phyloP scores from a whole-genome alignment of 2,888 invertebrate species.

The Apodemia duryi region DNA sequence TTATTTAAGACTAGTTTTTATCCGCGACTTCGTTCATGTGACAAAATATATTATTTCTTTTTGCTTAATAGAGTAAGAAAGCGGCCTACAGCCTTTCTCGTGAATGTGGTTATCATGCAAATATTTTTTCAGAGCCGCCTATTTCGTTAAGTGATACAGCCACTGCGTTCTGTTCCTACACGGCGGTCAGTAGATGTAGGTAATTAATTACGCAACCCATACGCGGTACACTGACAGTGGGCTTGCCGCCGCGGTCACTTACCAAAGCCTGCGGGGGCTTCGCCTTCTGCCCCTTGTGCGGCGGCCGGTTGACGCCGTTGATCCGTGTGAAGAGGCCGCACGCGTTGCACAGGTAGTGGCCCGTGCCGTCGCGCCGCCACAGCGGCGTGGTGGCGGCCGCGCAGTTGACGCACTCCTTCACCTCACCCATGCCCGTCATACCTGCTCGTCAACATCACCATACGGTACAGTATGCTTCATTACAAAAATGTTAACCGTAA shows the following conservation, averaged over 20 bases:
- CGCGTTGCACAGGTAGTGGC: constrained; percentile 99
- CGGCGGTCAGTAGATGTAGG: too few relatives aligned
- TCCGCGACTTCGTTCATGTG: too few relatives aligned
- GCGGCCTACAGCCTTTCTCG: too few relatives aligned
- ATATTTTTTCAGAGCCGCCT: too few relatives aligned
- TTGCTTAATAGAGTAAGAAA: too few relatives aligned
- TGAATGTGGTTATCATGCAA: too few relatives aligned
- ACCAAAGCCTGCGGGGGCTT: constrained; percentile 81
- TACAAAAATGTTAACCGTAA: too few relatives aligned
- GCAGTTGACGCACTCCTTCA: constrained; percentile 96
- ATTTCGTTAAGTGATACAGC: too few relatives aligned
- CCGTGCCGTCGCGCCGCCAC: constrained; percentile 99
- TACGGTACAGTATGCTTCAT: not conserved
- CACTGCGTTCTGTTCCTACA: too few relatives aligned
- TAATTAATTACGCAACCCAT: too few relatives aligned
- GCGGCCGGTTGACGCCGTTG: constrained; percentile 87
- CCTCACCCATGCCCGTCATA: constrained; percentile 78
- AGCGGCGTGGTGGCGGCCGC: constrained; percentile 93
- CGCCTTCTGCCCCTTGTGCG: constrained; percentile 82
- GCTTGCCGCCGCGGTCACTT: constrained; percentile 20
- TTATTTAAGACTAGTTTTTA: too few relatives aligned
- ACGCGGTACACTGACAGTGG: not conserved
- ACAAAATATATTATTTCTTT: too few relatives aligned
- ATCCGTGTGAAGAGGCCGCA: constrained; percentile 94
- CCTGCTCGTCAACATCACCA: constrained; percentile 36